phyloP scores from a whole-genome alignment of 2,113 vertebrate genomes.

The sheep (Ovis aries) region ARS-UI_Ramb_v3.0 NC_056074.1:8478501-8479000 shows the following conservation, averaged over 20 bases:
- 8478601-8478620: slow-evolving; percentile 12
- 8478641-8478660: neutral
- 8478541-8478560: too few species aligned
- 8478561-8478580: slow-evolving; percentile 21
- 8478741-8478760: neutral
- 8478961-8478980: neutral
- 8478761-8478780: neutral
- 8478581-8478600: slow-evolving; percentile 17
- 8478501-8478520: too few species aligned
- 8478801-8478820: neutral
- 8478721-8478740: neutral
- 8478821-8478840: neutral
- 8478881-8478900: neutral
- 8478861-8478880: neutral
- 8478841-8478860: neutral
- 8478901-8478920: neutral
- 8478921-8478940: neutral
- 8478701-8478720: neutral
- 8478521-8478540: too few species aligned
- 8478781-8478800: neutral
- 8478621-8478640: neutral
- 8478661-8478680: neutral
- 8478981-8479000: neutral
- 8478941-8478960: neutral
- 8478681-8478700: neutral